Percentiles rank a stretch among this genome's conserved stretches.
Conservation (phyloP, 2,797 vertebrate genomes). For the Hyperoplus lanceolatus region DNA sequence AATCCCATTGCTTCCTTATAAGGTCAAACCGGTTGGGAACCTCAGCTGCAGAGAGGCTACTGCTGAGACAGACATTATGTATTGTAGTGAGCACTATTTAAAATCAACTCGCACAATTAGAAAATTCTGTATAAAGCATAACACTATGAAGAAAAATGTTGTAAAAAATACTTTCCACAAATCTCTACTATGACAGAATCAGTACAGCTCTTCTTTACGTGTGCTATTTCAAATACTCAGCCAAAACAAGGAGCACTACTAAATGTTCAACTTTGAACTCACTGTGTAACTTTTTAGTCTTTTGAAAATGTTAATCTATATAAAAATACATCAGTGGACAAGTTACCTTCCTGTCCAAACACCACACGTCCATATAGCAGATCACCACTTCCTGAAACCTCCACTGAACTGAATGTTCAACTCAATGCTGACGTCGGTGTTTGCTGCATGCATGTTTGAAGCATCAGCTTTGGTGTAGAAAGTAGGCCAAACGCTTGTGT, state of each 20-base stretch:
- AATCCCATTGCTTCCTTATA: not conserved
- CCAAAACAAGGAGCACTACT: slow-evolving; percentile 34
- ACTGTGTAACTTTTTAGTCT: slow-evolving; percentile 23
- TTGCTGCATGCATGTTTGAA: slow-evolving; percentile 29
- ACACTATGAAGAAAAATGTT: slow-evolving; percentile 15
- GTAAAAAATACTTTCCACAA: slow-evolving; percentile 9
- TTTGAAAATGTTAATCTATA: slow-evolving; percentile 14
- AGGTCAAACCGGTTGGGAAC: slow-evolving; percentile 10
- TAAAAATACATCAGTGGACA: slow-evolving; percentile 19
- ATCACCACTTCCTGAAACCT: slow-evolving; percentile 12
- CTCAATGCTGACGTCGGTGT: slow-evolving; percentile 11
- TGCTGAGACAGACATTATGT: not conserved
- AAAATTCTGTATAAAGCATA: slow-evolving; percentile 14
- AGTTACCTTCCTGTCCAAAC: not conserved
- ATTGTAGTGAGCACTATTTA: slow-evolving; percentile 14
- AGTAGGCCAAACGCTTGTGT: slow-evolving; percentile 8
- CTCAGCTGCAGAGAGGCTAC: slow-evolving; percentile 4
- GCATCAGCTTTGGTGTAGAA: slow-evolving; percentile 24
- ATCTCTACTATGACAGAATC: not conserved
- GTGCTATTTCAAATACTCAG: slow-evolving; percentile 18
- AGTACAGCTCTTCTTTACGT: slow-evolving; percentile 21
- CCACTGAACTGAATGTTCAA: slow-evolving; percentile 3
- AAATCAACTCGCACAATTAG: slow-evolving; percentile 6
- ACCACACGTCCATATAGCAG: not conserved
- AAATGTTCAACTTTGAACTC: slow-evolving; percentile 34